Base-by-base conservation (phyloP, 2,888 invertebrate species). In the Pyrrhopygopsis socrates region DNA sequence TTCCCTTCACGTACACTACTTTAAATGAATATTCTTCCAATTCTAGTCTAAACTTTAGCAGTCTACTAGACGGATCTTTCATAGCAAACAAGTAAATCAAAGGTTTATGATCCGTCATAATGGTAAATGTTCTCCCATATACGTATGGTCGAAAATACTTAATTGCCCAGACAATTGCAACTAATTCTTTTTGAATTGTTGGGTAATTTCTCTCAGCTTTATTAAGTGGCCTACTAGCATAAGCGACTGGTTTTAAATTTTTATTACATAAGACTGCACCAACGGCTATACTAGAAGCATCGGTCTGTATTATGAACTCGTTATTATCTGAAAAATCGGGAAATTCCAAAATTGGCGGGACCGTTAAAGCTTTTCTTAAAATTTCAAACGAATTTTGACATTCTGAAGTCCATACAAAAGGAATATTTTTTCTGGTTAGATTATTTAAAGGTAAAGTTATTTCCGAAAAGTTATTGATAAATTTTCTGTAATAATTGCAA, bases 101-200 rank as follows among this genome's bases (percentile, higher is more conserved):
- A 41, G 34, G 34, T 11, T 34, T 34, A 11, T 34, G 34, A 11
- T 86, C 84, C 22, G 87, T 87, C 34, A 38, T 60, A 2, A 82
- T 76, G 38, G 9, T 81, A 58, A 88, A 88, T 27, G 71, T 68
- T 81, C 80, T 45, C 2, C 84, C 88, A 65, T 71, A 87, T 27
- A 89, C 18, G 70, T 89, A 87, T 15, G 87, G 29, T 3, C 83
- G 68, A 38, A 89, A 86, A 73, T 84, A 79, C 81, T 89, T 81
- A 15, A 86, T 50, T n/a, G 58, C 22, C 86, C 88, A 88, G 3
- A 84, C 83, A 15, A 88, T 74, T 22, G 86, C 78, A n/a, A 86
- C 30, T 54, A 87, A 63, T 74, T 87, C 84, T 65, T 87, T 86
- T 74, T 63, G 15, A 27, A 63, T 78, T 29, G 18, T 11, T 18